Conservation (phyloP, 2,113 vertebrate species). For the Phalacrocorax brasilianus region DNA sequence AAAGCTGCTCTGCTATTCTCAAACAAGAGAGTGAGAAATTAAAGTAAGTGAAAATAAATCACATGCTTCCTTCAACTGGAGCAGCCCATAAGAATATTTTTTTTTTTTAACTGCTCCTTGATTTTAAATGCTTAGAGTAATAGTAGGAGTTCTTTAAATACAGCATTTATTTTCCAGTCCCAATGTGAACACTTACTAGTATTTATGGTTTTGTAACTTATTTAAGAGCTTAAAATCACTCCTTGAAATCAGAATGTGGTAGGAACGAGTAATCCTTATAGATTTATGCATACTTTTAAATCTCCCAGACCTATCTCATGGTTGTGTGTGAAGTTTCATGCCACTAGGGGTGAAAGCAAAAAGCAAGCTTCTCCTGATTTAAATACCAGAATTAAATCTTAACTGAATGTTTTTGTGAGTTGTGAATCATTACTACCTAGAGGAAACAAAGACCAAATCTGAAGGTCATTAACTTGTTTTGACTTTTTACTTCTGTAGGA, state of each 20-base stretch:
- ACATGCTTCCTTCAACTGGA: not conserved
- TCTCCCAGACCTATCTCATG: not conserved
- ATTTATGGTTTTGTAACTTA: not conserved
- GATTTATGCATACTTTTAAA: not conserved
- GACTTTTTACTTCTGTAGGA: constrained; percentile 72
- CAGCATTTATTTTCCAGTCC: not conserved
- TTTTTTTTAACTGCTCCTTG: not conserved
- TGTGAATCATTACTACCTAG: not conserved
- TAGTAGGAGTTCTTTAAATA: not conserved
- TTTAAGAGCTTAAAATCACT: not conserved
- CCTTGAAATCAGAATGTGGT: not conserved
- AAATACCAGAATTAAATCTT: not conserved
- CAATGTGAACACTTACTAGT: not conserved
- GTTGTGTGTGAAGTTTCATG: not conserved
- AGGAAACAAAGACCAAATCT: not conserved
- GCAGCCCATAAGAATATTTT: not conserved
- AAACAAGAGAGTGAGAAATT: not conserved
- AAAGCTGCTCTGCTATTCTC: not conserved
- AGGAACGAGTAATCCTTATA: not conserved
- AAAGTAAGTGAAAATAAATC: not conserved
- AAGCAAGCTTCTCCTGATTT: not conserved
- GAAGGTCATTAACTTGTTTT: not conserved
- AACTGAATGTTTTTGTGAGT: not conserved
- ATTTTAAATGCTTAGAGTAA: not conserved
- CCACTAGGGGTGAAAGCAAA: not conserved